Evolutionary conservation across 1,140 invertebrate genomes (phyloP), one percentile per base, ranked within the genome.

Genomic region (Drosophila paulistorum): DNA sequence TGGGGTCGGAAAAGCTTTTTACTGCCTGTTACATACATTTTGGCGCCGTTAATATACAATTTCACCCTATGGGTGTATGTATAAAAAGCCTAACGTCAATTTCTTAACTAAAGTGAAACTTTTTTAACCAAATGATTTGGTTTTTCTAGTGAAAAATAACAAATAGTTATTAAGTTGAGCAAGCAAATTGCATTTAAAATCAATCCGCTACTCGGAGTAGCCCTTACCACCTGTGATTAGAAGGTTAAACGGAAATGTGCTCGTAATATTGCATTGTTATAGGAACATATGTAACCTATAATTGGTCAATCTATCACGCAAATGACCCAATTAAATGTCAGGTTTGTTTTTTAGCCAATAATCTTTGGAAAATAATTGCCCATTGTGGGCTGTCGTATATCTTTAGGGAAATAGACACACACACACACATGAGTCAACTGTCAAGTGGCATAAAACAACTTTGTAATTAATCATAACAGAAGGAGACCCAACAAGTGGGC

Each of bases 401-500:
- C 9, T 20, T n/a, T n/a, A n/a, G n/a, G 1, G 20, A 20, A 0
- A 5, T 0, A 48, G 20, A 48, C 45, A 48, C 2, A 9, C 30
- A 30, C 30, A 30, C 30, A 30, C 30, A 79, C 30, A 55, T 77
- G 67, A 48, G 9, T 45, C 74, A 87, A 79, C 74, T 73, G 83
- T 68, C 65, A 58, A 65, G 51, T 66, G 69, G 71, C 10, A 51
- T 20, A 68, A 71, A 68, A 51, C 26, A 33, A 69, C 58, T 74
- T 79, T 68, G 63, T 65, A 68, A 77, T 82, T 86, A 79, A 91
- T 79, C 65, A 81, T 51, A 65, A 68, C 60, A 42, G 58, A 57
- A 33, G 26, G 26, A 26, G 11, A 48, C 41, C 7, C 62, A 67
- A 59, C 71, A 68, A 65, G 71, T 71, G 71, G 60, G 48, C 37